These are phyloP conservation scores for Myotis planiceps DNA, from an alignment of 2,797 vertebrate species.

Conservation along the genomic window DNA sequence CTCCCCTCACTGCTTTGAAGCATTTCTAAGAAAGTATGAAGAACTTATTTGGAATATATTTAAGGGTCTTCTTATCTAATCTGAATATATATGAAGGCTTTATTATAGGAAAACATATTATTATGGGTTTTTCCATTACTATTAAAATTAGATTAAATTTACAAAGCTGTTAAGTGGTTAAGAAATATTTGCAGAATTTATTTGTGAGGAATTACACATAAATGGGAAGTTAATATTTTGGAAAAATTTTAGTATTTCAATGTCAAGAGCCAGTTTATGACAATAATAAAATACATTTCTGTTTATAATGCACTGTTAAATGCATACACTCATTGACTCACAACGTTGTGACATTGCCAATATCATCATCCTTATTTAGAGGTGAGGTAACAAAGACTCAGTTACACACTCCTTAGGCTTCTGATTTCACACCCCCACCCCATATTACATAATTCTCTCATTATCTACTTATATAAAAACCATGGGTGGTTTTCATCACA, in stretches of 20 bases:
- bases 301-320: constrained; percentile 29
- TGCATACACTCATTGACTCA: not conserved
- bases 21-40: constrained; percentile 31
- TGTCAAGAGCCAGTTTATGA: constrained; percentile 39
- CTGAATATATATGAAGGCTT: constrained; percentile 51
- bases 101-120: constrained; percentile 44
- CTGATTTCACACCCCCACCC: not conserved
- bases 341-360: not conserved
- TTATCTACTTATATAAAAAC: not conserved
- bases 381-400: not conserved
- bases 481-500: too few relatives aligned
- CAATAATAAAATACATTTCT: constrained; percentile 43
- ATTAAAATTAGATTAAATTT: constrained; percentile 51
- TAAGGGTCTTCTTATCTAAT: constrained; percentile 61
- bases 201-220: constrained; percentile 66
- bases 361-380: not conserved
- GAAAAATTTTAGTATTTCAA: constrained; percentile 69
- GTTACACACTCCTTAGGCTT: not conserved
- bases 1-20: constrained; percentile 55
- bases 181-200: constrained; percentile 70
- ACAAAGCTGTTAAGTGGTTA: constrained; percentile 57
- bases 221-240: constrained; percentile 73
- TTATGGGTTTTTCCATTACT: constrained; percentile 50
- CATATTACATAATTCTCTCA: not conserved
- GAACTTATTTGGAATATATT: constrained; percentile 37